Evolutionary conservation across 2,888 invertebrate species (phyloP), one percentile per base, ranked within the genome.

Genomic region (Tenthredo livida): DNA sequence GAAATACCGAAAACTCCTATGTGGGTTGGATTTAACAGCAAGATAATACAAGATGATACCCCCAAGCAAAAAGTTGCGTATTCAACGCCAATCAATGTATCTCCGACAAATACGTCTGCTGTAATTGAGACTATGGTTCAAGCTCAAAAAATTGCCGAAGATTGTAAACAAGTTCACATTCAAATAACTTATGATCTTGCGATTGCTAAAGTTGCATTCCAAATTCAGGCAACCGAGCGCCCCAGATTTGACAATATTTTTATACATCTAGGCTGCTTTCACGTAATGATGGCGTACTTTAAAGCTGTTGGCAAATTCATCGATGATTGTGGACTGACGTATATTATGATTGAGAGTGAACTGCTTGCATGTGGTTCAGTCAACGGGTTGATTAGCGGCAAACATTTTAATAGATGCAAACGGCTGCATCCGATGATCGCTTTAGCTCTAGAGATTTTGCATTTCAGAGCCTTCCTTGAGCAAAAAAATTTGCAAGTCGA

Each of bases 271-370:
- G 90, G 90, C 75, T 47, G 87, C 29, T 90, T 90, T 85, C 91
- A 91, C 86, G 87, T 90, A 5, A 88, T 89, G 88, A 88, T 91
- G 88, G 86, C 90, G 21, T 91, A 87, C 87, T 90, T 91, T 78
- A 92, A 93, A 91, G 90, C 90, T 70, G 25, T 91, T 17, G 91
- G 90, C 21, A 90, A 89, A 88, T 88, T 87, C 77, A 90, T 91
- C 33, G 86, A 82, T 75, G 86, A 86, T 33, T 88, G 84, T 61
- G 89, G 88, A 12, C 85, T 89, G 80, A 58, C 87, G n/a, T 84
- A 88, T 61, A 85, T 89, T 3, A 86, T 90, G 84, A 85, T 88
- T 5, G 87, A 89, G 29, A 86, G 88, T 25, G 87, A 87, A 85
- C 47, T 90, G 29, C 58, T 91, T 10, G 90, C 90, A 5, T 87